Percentiles rank a stretch among this genome's conserved stretches.
Conservation (phyloP, 1,140 invertebrate species). For the Physella acuta region DNA sequence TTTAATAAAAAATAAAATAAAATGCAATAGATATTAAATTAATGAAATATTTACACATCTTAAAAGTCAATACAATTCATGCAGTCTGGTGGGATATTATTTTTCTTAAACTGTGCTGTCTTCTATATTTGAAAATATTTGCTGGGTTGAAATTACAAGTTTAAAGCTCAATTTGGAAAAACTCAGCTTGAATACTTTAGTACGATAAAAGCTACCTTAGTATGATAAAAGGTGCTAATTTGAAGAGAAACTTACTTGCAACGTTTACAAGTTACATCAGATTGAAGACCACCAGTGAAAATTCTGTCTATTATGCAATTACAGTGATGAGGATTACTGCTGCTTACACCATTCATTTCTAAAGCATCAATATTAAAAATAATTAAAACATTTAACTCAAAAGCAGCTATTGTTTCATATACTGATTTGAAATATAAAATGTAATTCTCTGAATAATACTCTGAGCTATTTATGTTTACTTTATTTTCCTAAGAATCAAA, state of each 20-base stretch:
- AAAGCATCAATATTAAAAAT: too few relatives aligned
- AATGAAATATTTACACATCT: neutral
- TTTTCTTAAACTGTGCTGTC: too few relatives aligned
- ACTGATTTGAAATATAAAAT: slow-evolving; percentile 16
- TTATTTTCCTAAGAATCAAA: neutral
- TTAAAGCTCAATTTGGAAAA: too few relatives aligned
- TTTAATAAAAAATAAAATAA: too few relatives aligned
- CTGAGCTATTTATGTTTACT: too few relatives aligned
- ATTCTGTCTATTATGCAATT: slow-evolving; percentile 97
- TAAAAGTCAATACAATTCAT: neutral
- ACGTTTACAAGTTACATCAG: slow-evolving; percentile 92
- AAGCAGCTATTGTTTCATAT: too few relatives aligned
- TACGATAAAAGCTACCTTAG: too few relatives aligned
- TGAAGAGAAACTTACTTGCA: slow-evolving; percentile 80
- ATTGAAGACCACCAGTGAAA: slow-evolving; percentile 93
- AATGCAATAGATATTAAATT: neutral
- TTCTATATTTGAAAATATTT: too few relatives aligned
- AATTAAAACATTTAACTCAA: too few relatives aligned
- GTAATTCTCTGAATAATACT: neutral
- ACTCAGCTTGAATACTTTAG: too few relatives aligned
- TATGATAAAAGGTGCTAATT: too few relatives aligned
- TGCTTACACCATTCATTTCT: slow-evolving; percentile 59
- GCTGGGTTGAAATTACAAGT: too few relatives aligned
- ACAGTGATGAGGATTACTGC: slow-evolving; percentile 71
- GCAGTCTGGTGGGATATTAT: neutral